Evolutionary conservation across 2,113 vertebrate genomes (phyloP).

Genomic region (Mixornis gularis): DNA sequence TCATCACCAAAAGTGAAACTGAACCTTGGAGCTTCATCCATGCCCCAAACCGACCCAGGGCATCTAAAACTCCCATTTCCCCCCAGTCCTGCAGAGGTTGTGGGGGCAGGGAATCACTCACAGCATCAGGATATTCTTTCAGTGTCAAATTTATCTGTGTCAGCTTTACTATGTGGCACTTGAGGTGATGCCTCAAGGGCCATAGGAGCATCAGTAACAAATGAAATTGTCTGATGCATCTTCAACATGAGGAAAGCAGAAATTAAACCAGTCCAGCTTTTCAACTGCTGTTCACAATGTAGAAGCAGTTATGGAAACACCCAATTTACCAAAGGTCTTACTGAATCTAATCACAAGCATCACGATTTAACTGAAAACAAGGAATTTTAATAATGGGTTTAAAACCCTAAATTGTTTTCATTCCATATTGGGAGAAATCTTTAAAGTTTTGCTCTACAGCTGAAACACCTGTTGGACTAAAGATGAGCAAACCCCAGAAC

Average conservation of each 20-base stretch:
- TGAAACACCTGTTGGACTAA: neutral
- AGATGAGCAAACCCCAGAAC: neutral
- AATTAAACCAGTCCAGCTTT: neutral
- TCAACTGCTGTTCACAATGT: rapidly evolving
- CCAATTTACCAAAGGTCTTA: neutral
- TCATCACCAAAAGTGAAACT: neutral
- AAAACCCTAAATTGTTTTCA: neutral
- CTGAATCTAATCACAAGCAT: neutral
- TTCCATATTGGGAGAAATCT: neutral
- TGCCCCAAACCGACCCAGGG: rapidly evolving
- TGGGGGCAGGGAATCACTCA: neutral
- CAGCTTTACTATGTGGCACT: neutral
- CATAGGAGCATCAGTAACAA: neutral
- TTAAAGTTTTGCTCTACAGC: neutral
- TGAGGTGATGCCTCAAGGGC: neutral
- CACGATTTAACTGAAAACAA: neutral
- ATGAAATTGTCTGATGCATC: neutral
- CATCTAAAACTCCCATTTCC: neutral
- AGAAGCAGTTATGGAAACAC: neutral
- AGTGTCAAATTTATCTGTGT: neutral
- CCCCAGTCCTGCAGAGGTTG: neutral
- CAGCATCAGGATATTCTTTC: neutral
- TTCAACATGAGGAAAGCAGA: neutral
- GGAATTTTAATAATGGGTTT: neutral
- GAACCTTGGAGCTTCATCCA: rapidly evolving